Evolutionary conservation across 2,888 invertebrate genomes (phyloP), one percentile per base, ranked within the genome.

Genomic region (Volucella inflata): DNA sequence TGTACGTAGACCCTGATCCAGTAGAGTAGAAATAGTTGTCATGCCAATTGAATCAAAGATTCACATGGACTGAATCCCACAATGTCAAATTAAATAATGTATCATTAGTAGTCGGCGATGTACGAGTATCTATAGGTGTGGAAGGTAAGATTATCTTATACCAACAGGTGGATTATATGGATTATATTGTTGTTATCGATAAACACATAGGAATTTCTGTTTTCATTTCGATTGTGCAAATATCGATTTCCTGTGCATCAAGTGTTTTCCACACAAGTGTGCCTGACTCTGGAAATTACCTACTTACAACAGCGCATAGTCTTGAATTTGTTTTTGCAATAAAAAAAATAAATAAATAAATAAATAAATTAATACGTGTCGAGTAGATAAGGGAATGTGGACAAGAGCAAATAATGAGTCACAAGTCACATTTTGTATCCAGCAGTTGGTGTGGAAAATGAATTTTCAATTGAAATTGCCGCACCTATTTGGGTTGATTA

Each of bases 61-160:
- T 81, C 81, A 76, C 81, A 81, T 70, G 76, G 71, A 48, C 70
- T 59, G 44, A 71, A 77, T 82, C 81, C 48, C 77, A 77, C 68
- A 62, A 68, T 68, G 71, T 42, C 67, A 12, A 10, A 40, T 38
- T 14, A 60, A 21, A n/a, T 38, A 59, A n/a, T 59, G 48, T 17
- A 57, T 38, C 57, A 60, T 10, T 17, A 50, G 59, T 64, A 16
- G 48, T 46, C 16, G 21, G 2, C 21, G 0, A 21, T 4, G 21
- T 38, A 8, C 11, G 16, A 16, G 10, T 50, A 38, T 40, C 42
- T 53, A 21, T 51, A 59, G 71, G 78, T 71, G 78, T 78, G 71
- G 64, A 30, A 40, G 17, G 30, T 11, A 59, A 8, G n/a, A 42
- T 50, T 57, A 59, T 62, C 53, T 68, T 68, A 6, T 36, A 42